Evolutionary conservation across 2,113 vertebrate species (phyloP), one percentile per base, ranked within the genome.

Genomic region (Nipponia nippon): DNA sequence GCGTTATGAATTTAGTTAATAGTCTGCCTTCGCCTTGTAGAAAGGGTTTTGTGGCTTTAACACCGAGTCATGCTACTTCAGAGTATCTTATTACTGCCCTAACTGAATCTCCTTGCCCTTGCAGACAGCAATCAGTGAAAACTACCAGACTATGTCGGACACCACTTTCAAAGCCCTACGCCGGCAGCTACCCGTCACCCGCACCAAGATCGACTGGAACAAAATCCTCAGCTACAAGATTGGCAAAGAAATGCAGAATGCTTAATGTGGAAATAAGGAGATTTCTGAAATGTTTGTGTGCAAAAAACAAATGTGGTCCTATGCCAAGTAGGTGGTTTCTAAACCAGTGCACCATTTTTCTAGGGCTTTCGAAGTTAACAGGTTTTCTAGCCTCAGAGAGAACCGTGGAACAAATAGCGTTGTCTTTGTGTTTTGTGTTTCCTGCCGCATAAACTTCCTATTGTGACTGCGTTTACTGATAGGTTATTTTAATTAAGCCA

Each of bases 221-320:
- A 99, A 99, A 98, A 99, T 99, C 98, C 99, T 99, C 96, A 99
- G 99, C 98, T 99, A 99, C 98, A 99, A 99, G 98, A 99, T 99
- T 65, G 99, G 99, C 98, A 99, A 99, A 95, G 99, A 99, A 96
- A 99, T 99, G 99, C 99, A 99, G 96, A 99, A 98, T 12, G 98
- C 99, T 97, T 99, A 99, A 95, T 10, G 63, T 56, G 53, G 95
- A 92, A 72, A 63, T 21, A 20, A 42, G 90, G 96, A 91, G 95
- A 76, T 78, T 44, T 76, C 80, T 66, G 79, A 94, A 92, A 90
- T 29, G 44, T 79, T 87, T 23, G 73, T 83, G 80, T 98, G 96
- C 92, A 95, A 97, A 91, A 97, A 96, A 83, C 91, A 94, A 95
- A 85, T 87, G 90, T 95, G 98, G 97, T 98, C 96, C 92, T 96